Evolutionary conservation across 2,797 vertebrate species (phyloP).

Genomic region (Poecile montanus): DNA sequence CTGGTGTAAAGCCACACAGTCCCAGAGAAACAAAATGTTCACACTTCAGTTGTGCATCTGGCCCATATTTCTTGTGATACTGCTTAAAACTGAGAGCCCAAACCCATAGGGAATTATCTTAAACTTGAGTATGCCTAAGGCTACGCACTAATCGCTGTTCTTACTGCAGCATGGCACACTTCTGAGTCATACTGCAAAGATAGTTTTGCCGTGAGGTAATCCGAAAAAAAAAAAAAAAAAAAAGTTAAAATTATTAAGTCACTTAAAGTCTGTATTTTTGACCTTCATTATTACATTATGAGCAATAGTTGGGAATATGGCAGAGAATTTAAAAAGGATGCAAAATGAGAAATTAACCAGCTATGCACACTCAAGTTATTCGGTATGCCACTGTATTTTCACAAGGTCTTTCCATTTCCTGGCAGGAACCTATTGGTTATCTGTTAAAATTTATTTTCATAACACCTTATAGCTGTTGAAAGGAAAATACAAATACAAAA

Average conservation of each 20-base stretch:
- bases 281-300: background rate
- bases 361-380: background rate
- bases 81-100: background rate
- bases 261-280: background rate
- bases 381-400: background rate
- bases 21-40: conserved; percentile 35
- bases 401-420: background rate
- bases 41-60: background rate
- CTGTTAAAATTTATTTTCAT: background rate
- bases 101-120: background rate
- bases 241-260: background rate
- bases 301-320: background rate
- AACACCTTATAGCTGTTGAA: background rate
- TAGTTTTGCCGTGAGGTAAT: background rate
- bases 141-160: background rate
- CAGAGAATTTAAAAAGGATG: background rate
- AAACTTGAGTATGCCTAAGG: background rate
- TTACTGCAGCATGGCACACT: background rate
- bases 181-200: background rate
- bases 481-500: background rate
- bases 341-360: background rate
- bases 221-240: background rate
- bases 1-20: background rate
- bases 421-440: background rate
- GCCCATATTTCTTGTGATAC: background rate